Evolutionary conservation across 2,888 invertebrate genomes (phyloP), one percentile per base, ranked within the genome.

Genomic region (Cactoblastis cactorum): DNA sequence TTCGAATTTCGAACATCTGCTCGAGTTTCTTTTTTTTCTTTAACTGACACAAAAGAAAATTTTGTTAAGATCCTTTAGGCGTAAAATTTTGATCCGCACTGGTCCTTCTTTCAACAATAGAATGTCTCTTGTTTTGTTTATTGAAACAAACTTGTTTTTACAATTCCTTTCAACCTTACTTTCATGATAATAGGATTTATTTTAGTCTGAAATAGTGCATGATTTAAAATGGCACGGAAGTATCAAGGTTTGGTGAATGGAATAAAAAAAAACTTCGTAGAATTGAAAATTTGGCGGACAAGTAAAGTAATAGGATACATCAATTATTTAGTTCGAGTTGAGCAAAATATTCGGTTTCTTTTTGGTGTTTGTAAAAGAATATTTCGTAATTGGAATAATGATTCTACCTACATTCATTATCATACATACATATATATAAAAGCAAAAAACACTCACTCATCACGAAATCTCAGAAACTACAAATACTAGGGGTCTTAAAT

Each of bases 1-100:
- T 76, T 61, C 70, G 67, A 68, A 74, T 78, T 76, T 61, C 70
- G 66, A 68, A 74, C 80, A 83, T 82, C 82, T 82, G 83, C 74
- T 60, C 56, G 55, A 63, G 69, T 69, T 74, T 73, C n/a, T n/a
- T 74, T 67, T 65, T 54, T 58, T 58, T 54, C 49, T 54, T 54
- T 53, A 58, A 60, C 52, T 49, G 50, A 11, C 22, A 77, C 75
- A 78, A 77, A 62, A 57, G 60, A 64, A 43, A n/a, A 51, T 64
- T 64, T 56, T 63, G 56, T 63, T 58, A 59, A 55, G 59, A 71
- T 61, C 67, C 66, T 65, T 65, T 74, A 72, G 71, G 80, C 84
- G 81, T 83, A 67, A 83, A 83, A 83, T 83, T 79, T 74, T 78
- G 74, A 80, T 74, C 74, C 69, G 54, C 50, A 58, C 58, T 51